Percentiles rank a stretch among this genome's conserved stretches.
Evolutionary conservation across 2,888 invertebrate genomes (phyloP).

Genomic region (Odontomyia ornata): DNA sequence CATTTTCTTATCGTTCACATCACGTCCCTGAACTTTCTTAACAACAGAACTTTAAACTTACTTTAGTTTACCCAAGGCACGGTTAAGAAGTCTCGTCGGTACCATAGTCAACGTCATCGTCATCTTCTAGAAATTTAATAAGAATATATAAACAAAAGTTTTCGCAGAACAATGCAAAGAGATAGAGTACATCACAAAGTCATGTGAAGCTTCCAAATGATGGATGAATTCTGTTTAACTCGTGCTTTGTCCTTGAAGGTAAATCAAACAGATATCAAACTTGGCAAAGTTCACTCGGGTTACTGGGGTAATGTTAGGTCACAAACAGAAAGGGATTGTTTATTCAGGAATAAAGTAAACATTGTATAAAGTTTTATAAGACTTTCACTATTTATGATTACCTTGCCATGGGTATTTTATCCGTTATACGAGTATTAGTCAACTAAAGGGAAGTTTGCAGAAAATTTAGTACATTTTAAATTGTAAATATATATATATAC

Average conservation of each 20-base stretch:
- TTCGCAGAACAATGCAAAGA: not conserved
- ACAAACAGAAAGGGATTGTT: too few relatives aligned
- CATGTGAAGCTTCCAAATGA: slow-evolving; percentile 4
- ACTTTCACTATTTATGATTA: too few relatives aligned
- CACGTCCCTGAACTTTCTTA: slow-evolving; percentile 32
- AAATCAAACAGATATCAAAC: slow-evolving; percentile 21
- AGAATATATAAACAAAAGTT: slow-evolving; percentile 25
- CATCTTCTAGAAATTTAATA: slow-evolving; percentile 14
- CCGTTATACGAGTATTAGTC: too few relatives aligned
- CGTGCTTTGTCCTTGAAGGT: slow-evolving; percentile 2
- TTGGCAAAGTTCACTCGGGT: not conserved
- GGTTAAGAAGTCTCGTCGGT: slow-evolving; percentile 7
- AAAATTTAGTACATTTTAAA: too few relatives aligned
- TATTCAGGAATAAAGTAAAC: too few relatives aligned
- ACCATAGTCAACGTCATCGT: slow-evolving; percentile 10
- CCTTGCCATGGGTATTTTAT: too few relatives aligned
- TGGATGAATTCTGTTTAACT: not conserved
- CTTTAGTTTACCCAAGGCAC: slow-evolving; percentile 13
- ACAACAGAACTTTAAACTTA: slow-evolving; percentile 32
- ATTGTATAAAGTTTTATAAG: too few relatives aligned
- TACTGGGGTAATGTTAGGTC: not conserved
- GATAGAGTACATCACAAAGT: too few relatives aligned
- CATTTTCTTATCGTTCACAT: slow-evolving; percentile 28
- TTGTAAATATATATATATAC: too few relatives aligned
- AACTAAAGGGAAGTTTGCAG: too few relatives aligned